These are phyloP conservation scores for Pitangus sulphuratus DNA, from an alignment of 2,797 vertebrate species.

Conservation along the genomic window DNA sequence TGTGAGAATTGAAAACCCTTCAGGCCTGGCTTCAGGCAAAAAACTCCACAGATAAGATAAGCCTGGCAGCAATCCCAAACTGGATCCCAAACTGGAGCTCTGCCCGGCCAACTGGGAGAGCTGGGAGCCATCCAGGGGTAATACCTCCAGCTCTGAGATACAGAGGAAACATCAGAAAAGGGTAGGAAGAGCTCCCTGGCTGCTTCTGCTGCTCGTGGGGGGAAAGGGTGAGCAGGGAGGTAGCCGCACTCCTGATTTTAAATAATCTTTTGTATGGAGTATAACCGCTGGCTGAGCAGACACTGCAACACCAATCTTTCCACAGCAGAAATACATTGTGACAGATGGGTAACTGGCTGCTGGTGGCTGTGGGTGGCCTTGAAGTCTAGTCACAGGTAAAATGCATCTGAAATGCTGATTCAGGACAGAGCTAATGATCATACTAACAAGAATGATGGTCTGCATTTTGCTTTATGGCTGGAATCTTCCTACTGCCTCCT, in stretches of 20 bases:
- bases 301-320: not conserved
- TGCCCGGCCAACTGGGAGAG: not conserved
- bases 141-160: not conserved
- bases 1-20: not conserved
- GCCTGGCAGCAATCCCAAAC: not conserved
- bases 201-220: not conserved
- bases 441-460: not conserved
- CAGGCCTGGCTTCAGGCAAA: slow-evolving; percentile 11
- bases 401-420: not conserved
- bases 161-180: not conserved
- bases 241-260: not conserved
- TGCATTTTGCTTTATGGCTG: not conserved
- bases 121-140: not conserved
- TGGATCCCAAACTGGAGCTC: not conserved
- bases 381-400: not conserved
- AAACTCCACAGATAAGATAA: not conserved
- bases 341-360: rapidly evolving
- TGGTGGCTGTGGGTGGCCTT: not conserved
- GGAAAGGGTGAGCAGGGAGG: not conserved
- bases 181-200: not conserved
- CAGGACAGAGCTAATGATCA: not conserved
- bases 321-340: rapidly evolving
- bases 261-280: not conserved
- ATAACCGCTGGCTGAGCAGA: not conserved
- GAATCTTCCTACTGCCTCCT: not conserved